Percentiles rank a stretch among this genome's conserved stretches.
phyloP scores from a whole-genome alignment of 2,888 invertebrate genomes.

The Helleia helle region DNA sequence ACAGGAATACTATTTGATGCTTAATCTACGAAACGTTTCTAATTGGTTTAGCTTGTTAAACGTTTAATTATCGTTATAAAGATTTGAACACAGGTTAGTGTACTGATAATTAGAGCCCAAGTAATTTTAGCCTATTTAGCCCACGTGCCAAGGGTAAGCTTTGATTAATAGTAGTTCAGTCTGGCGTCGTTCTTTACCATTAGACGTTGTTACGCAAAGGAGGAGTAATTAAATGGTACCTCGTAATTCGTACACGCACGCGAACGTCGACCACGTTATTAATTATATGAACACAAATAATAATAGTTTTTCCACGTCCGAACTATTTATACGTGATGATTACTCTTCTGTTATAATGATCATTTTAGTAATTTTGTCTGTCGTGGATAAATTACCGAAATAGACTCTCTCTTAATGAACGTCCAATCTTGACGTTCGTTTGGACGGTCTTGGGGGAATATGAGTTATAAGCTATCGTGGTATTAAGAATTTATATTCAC shows the following conservation, averaged over 20 bases:
- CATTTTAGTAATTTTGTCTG: no score
- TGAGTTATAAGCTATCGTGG: no score
- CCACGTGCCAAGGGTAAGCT: constrained; percentile 24
- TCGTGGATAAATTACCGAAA: no score
- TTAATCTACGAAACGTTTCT: no score
- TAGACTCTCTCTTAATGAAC: no score
- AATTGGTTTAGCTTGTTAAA: no score
- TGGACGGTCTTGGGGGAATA: no score
- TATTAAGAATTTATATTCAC: no score
- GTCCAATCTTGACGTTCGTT: no score
- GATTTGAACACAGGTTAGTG: background rate
- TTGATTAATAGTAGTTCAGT: constrained; percentile 48
- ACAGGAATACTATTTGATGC: no score
- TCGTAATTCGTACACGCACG: constrained; percentile 25
- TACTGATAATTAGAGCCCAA: constrained; percentile 16
- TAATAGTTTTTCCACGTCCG: constrained; percentile 10
- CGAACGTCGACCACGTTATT: constrained; percentile 20
- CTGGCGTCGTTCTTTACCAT: constrained; percentile 25
- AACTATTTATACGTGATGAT: background rate
- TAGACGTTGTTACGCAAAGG: constrained; percentile 24
- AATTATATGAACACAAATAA: constrained; percentile 21
- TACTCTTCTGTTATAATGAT: no score
- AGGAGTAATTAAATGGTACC: constrained; percentile 28
- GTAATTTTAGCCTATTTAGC: constrained; percentile 24
- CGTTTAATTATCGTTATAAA: background rate